Evolutionary conservation across 2,797 vertebrate genomes (phyloP).

Genomic region (Anas flavirostris): DNA sequence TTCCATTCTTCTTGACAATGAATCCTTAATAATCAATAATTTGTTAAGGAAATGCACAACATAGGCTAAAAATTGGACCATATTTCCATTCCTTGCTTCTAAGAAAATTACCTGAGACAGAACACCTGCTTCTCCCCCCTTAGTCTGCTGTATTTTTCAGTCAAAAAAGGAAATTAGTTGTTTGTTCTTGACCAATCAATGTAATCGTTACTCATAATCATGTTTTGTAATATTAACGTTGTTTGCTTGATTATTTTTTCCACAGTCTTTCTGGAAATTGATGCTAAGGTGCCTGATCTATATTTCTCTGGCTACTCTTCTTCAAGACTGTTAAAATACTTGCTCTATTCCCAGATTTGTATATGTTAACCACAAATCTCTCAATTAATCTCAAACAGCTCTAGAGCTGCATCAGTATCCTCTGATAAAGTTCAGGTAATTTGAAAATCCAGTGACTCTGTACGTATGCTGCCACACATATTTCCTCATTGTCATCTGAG

Average conservation of each 20-base stretch:
- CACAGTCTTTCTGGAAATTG: not conserved
- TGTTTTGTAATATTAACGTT: not conserved
- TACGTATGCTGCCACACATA: not conserved
- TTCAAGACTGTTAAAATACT: not conserved
- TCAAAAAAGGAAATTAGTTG: not conserved
- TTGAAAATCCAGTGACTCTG: not conserved
- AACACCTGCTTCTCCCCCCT: not conserved
- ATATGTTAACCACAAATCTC: not conserved
- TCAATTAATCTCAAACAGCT: not conserved
- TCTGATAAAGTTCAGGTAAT: not conserved
- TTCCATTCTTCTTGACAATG: not conserved
- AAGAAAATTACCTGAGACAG: not conserved
- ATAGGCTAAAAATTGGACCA: not conserved
- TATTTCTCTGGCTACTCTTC: not conserved
- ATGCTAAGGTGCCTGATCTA: not conserved
- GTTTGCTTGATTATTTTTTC: not conserved
- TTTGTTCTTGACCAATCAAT: not conserved
- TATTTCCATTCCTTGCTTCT: not conserved
- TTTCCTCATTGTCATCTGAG: not conserved
- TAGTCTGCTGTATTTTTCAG: not conserved
- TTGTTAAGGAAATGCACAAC: not conserved
- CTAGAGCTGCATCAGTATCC: not conserved
- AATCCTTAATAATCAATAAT: not conserved
- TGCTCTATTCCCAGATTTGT: not conserved
- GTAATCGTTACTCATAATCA: not conserved